Conservation (phyloP, 2,797 vertebrate genomes). For the Phataginus tetradactyla region DNA sequence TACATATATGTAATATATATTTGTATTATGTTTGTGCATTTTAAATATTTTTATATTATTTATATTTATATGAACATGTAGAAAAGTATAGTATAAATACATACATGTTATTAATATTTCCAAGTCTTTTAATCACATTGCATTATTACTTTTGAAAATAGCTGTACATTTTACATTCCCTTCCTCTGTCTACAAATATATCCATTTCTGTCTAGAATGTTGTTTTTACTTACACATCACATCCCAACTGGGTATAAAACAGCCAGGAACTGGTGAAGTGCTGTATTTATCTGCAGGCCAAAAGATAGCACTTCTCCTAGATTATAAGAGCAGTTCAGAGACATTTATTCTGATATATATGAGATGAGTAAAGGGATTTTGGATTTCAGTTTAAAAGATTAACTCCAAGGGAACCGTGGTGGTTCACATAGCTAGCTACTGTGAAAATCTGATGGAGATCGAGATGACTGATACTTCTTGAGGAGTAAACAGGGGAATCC, state of each 20-base stretch:
- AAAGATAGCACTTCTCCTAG: constrained; percentile 22
- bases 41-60: constrained; percentile 29
- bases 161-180: not conserved
- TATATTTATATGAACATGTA: not conserved
- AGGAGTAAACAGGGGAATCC: not conserved
- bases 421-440: constrained; percentile 49
- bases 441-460: constrained; percentile 49
- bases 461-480: not conserved
- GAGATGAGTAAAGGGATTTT: constrained; percentile 55
- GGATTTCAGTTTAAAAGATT: constrained; percentile 68
- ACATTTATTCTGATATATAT: not conserved
- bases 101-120: not conserved
- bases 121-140: not conserved
- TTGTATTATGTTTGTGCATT: not conserved
- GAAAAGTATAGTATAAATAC: not conserved
- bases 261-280: not conserved
- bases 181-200: not conserved
- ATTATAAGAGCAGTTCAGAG: constrained; percentile 55
- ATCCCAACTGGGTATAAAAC: not conserved
- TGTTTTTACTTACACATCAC: not conserved
- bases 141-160: not conserved
- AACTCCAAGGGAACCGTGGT: constrained; percentile 38
- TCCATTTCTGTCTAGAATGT: not conserved
- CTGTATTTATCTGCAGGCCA: constrained; percentile 24
- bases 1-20: not conserved